These are phyloP conservation scores for Labia minor DNA, from an alignment of 2,888 invertebrate species.

Conservation along the genomic window DNA sequence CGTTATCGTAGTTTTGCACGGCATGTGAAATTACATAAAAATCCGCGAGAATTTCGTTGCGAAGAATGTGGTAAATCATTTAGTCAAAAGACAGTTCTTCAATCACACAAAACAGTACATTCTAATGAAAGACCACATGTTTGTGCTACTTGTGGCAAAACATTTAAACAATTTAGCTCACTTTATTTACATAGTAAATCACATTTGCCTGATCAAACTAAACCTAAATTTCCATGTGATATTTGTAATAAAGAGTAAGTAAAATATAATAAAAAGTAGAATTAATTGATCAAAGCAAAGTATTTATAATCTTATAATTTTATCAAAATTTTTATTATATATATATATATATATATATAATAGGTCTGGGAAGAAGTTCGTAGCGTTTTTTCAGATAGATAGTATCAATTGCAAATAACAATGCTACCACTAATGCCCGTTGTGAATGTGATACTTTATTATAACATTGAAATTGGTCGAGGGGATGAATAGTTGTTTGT, in stretches of 20 bases:
- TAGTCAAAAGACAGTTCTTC: conserved; percentile 30
- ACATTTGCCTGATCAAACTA: conserved; percentile 30
- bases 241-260: conserved; percentile 31
- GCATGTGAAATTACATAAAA: conserved; percentile 30
- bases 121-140: conserved; percentile 30
- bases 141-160: conserved; percentile 31
- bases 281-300: no score
- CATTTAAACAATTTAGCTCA: conserved; percentile 31
- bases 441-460: no score
- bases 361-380: no score
- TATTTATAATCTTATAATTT: no score
- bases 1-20: conserved; percentile 31
- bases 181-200: conserved; percentile 30
- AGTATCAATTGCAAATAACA: no score
- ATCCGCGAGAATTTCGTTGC: conserved; percentile 30
- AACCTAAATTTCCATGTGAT: conserved; percentile 30
- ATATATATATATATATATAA: no score
- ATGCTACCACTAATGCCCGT: no score
- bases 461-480: no score
- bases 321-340: no score
- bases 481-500: no score
- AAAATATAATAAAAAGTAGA: no score
- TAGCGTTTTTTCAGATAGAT: no score
- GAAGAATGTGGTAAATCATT: conserved; percentile 32
- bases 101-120: conserved; percentile 31